Conservation (phyloP, 1,140 invertebrate genomes). For the Dinothrombium tinctorium region DNA sequence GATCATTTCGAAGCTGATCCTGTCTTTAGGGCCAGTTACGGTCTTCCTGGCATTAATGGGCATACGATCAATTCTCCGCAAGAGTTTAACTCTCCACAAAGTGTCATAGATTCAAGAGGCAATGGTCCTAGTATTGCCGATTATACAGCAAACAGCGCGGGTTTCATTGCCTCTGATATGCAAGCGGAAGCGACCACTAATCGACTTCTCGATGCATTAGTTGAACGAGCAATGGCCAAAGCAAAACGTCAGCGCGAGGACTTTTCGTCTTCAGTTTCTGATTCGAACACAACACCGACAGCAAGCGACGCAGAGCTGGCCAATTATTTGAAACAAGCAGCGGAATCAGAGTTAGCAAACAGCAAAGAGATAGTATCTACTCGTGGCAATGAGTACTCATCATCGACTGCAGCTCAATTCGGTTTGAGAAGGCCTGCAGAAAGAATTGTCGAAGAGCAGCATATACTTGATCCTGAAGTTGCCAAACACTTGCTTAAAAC, state of each 20-base stretch:
- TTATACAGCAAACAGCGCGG: neutral
- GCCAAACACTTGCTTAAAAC: neutral
- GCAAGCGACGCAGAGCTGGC: neutral
- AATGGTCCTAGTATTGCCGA: no score
- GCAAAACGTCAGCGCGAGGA: neutral
- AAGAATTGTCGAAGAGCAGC: slow-evolving; percentile 1
- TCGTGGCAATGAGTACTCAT: neutral
- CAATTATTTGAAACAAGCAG: neutral
- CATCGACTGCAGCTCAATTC: neutral
- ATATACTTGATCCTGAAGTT: neutral
- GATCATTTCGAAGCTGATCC: no score
- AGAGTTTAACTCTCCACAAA: no score
- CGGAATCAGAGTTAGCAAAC: neutral
- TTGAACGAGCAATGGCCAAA: neutral
- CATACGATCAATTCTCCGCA: no score
- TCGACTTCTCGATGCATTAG: neutral
- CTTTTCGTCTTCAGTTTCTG: neutral
- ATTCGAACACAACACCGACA: neutral
- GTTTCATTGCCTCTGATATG: neutral
- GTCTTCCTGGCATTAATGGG: no score
- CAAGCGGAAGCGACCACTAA: slow-evolving; percentile 1
- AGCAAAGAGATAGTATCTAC: neutral
- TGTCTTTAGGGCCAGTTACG: no score
- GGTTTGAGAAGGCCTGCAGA: neutral
- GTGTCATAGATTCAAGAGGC: no score